These are phyloP conservation scores for Strix aluco DNA, from an alignment of 2,113 vertebrate species.

Conservation along the genomic window DNA sequence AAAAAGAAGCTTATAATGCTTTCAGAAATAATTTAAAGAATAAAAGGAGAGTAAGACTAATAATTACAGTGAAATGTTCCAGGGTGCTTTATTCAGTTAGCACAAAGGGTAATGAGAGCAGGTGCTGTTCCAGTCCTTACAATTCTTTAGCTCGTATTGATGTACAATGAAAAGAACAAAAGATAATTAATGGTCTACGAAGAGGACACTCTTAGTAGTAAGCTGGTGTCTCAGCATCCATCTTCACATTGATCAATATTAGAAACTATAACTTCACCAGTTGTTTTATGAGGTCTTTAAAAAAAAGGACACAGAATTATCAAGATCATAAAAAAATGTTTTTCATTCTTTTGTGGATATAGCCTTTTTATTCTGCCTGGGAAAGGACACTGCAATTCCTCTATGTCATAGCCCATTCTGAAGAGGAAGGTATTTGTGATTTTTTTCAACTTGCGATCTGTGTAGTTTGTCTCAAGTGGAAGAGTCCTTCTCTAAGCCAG, in stretches of 20 bases:
- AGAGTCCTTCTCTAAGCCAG: neutral
- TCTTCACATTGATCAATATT: constrained; percentile 51
- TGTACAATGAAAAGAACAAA: constrained; percentile 51
- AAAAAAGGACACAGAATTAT: constrained; percentile 45
- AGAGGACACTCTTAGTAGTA: neutral
- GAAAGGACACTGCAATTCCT: neutral
- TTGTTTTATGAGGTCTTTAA: constrained; percentile 30
- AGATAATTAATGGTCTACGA: neutral
- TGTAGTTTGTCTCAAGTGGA: neutral
- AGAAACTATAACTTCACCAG: constrained; percentile 12
- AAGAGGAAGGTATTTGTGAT: neutral
- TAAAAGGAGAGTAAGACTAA: neutral
- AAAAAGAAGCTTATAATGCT: neutral
- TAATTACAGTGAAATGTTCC: constrained; percentile 23
- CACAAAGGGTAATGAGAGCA: constrained; percentile 10
- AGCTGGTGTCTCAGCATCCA: constrained; percentile 14
- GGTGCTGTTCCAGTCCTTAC: neutral
- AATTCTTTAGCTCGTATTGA: neutral
- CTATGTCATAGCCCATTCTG: neutral
- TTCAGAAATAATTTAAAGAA: neutral
- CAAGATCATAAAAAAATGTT: constrained; percentile 52
- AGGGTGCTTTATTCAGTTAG: constrained; percentile 5
- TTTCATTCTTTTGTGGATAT: constrained; percentile 36
- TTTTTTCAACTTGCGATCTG: neutral
- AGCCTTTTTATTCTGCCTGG: constrained; percentile 13